Conservation (phyloP, 2,888 invertebrate genomes). For the Eubasilissa splendida region DNA sequence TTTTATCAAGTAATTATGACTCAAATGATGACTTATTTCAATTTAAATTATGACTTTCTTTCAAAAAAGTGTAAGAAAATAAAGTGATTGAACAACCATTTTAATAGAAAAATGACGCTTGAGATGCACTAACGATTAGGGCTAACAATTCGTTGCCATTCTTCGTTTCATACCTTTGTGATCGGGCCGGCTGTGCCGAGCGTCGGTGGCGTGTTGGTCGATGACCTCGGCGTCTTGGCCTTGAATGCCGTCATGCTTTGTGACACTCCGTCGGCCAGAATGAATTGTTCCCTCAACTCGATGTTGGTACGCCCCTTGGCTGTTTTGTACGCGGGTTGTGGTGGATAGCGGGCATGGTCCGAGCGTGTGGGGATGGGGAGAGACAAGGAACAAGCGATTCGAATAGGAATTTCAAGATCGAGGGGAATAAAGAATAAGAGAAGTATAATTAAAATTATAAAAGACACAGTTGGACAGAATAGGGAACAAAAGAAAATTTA, state of each 20-base stretch:
- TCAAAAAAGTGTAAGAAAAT: too few relatives aligned
- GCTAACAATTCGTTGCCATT: constrained; percentile 60
- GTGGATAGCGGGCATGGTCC: constrained; percentile 22
- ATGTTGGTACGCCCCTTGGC: constrained; percentile 99
- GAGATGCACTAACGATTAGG: constrained; percentile 56
- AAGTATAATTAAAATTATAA: neutral
- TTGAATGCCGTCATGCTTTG: constrained; percentile 99
- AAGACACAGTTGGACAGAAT: neutral
- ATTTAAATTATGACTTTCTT: too few relatives aligned
- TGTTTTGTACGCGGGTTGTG: constrained; percentile 67
- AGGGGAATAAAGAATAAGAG: neutral
- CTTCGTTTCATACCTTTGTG: constrained; percentile 83
- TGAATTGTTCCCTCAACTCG: constrained; percentile 99
- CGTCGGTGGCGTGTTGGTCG: constrained; percentile 77
- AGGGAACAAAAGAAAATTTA: neutral
- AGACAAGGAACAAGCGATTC: too few relatives aligned
- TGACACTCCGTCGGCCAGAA: constrained; percentile 97
- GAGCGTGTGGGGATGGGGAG: constrained; percentile 17
- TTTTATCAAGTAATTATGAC: too few relatives aligned
- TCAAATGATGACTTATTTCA: too few relatives aligned
- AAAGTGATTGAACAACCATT: neutral
- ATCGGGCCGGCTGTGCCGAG: constrained; percentile 86
- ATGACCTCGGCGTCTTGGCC: constrained; percentile 91
- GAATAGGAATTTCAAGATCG: neutral
- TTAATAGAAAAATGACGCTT: neutral